Percentiles rank a stretch among this genome's conserved stretches.
phyloP scores from a whole-genome alignment of 2,888 invertebrate species.

The Synergus umbraculus region DNA sequence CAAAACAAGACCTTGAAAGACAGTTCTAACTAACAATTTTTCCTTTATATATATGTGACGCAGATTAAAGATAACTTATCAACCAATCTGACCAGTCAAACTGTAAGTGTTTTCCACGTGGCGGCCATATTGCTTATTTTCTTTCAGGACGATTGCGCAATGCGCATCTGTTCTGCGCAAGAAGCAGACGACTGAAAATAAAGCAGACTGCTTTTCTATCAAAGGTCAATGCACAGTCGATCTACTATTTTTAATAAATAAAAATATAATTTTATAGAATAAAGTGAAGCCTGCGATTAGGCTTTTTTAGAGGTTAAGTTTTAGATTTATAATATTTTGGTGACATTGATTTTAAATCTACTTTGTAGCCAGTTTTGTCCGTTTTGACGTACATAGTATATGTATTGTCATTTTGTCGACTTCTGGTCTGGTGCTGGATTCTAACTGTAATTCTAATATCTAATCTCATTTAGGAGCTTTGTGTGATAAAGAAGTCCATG shows the following conservation, averaged over 20 bases:
- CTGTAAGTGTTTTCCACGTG: neutral
- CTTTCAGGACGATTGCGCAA: neutral
- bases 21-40: neutral
- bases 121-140: conserved; percentile 15
- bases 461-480: neutral
- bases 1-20: neutral
- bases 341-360: neutral
- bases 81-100: neutral
- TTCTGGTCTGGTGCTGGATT: neutral
- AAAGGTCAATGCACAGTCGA: neutral
- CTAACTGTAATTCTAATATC: neutral
- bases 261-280: neutral
- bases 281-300: neutral
- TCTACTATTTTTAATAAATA: neutral
- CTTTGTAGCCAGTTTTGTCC: neutral
- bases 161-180: neutral
- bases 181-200: neutral
- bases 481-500: neutral
- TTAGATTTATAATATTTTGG: neutral
- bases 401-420: no score
- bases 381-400: no score
- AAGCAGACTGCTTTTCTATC: neutral
- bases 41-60: neutral
- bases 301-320: neutral
- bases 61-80: neutral